Conservation (phyloP, 2,113 vertebrate species). For the Xiphorhynchus elegans region DNA sequence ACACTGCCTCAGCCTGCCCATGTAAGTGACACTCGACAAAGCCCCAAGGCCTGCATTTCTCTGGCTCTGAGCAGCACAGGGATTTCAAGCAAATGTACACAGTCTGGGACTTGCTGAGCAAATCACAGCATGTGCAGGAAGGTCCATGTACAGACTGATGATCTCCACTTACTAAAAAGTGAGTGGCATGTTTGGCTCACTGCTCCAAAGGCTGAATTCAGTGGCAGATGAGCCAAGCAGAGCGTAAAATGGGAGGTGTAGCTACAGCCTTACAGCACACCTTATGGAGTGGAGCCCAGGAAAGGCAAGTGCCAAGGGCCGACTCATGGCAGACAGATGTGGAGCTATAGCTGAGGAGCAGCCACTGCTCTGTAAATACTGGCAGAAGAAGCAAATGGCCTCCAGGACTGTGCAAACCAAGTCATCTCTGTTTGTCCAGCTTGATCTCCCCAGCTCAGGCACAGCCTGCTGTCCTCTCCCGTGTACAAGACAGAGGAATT, state of each 20-base stretch:
- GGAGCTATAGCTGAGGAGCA: not conserved
- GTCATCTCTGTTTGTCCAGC: not conserved
- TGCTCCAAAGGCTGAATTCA: not conserved
- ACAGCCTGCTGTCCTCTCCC: not conserved
- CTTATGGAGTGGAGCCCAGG: not conserved
- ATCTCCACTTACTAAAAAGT: not conserved
- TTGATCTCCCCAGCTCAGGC: not conserved
- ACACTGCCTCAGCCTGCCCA: not conserved
- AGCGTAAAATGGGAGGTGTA: rapidly evolving
- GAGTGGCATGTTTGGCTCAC: not conserved
- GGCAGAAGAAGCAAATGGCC: not conserved
- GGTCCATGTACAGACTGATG: rapidly evolving
- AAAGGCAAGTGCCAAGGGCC: not conserved
- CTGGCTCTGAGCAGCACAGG: not conserved
- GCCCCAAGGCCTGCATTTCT: rapidly evolving
- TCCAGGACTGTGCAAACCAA: not conserved
- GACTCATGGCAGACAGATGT: rapidly evolving
- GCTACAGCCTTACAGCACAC: not conserved
- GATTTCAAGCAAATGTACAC: not conserved
- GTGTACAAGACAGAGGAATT: rapidly evolving
- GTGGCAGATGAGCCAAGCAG: not conserved
- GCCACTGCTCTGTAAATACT: not conserved
- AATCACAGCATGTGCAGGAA: not conserved
- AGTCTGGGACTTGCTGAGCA: not conserved
- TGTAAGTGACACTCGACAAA: rapidly evolving